phyloP scores from a whole-genome alignment of 1,140 invertebrate species.

The Teleopsis dalmanni region DNA sequence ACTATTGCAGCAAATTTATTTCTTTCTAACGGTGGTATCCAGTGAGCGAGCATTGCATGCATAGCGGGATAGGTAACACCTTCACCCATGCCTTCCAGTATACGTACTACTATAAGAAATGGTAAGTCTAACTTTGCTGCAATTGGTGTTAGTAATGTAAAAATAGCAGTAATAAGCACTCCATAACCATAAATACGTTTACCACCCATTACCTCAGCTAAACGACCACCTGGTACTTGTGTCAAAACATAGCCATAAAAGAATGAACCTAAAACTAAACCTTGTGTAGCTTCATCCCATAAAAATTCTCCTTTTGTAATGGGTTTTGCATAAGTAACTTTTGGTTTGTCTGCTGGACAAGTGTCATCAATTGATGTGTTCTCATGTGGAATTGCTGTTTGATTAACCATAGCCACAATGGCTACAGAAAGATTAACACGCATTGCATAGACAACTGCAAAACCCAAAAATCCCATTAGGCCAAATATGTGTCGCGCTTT shows the following conservation, averaged over 20 bases:
- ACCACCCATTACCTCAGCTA: slow-evolving; percentile 71
- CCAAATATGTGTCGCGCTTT: slow-evolving; percentile 69
- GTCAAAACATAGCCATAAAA: slow-evolving; percentile 82
- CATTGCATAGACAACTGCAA: slow-evolving; percentile 83
- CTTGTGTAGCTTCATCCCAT: slow-evolving; percentile 72
- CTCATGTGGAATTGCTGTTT: slow-evolving; percentile 54
- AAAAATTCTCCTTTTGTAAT: slow-evolving; percentile 61
- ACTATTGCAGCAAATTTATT: slow-evolving; percentile 73
- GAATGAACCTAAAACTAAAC: slow-evolving; percentile 74
- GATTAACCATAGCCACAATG: slow-evolving; percentile 89
- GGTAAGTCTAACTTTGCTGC: slow-evolving; percentile 62
- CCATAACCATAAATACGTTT: slow-evolving; percentile 74
- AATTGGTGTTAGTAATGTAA: slow-evolving; percentile 66
- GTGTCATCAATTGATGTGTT: slow-evolving; percentile 50
- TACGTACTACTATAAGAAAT: slow-evolving; percentile 66
- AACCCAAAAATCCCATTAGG: slow-evolving; percentile 69
- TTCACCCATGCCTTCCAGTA: slow-evolving; percentile 81
- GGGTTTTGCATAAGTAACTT: slow-evolving; percentile 50
- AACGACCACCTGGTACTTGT: slow-evolving; percentile 76
- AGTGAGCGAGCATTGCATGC: slow-evolving; percentile 72
- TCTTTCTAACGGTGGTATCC: slow-evolving; percentile 73
- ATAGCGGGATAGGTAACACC: slow-evolving; percentile 78
- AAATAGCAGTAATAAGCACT: slow-evolving; percentile 66
- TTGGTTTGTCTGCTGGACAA: slow-evolving; percentile 48
- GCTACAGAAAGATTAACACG: slow-evolving; percentile 88